Evolutionary conservation across 1,140 invertebrate genomes (phyloP), one percentile per base, ranked within the genome.

Genomic region (Laupala kohalensis): DNA sequence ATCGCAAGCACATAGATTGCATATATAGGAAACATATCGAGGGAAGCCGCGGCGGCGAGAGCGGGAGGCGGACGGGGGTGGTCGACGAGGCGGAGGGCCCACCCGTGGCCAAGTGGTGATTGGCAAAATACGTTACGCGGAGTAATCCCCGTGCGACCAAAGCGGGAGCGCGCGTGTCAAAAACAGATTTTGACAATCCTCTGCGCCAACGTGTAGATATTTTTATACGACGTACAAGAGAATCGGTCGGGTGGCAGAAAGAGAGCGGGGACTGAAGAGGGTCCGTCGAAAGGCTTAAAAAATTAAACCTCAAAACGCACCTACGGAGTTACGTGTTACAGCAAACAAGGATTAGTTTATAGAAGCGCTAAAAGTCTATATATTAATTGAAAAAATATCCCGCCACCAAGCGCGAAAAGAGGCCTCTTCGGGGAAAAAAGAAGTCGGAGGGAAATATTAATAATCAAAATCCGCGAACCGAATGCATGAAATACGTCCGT

Each of bases 1-100:
- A 63, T 64, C 37, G 69, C 64, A 23, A 66, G 30, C 69, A 70
- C 69, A 70, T 28, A 70, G 27, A 68, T 28, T 68, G 67, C 26
- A 68, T 68, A 37, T 37, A 37, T 37, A 37, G 30, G 30, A 37
- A 37, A 37, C 30, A 37, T 37, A 37, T 37, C 6, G 6, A 37
- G 6, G 30, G 30, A 15, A 37, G 6, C n/a, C n/a, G n/a, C n/a
- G n/a, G n/a, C n/a, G 30, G 30, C 37, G 37, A 19, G 37, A 19
- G 19, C 37, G 4, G 37, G 37, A 9, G 0, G 37, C 1, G 37
- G 37, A 53, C 19, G 37, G 37, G 37, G 19, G 6, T 6, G 30
- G 30, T 9, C 19, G 37, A 9, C 9, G 37, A 19, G 37, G 37
- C 37, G 37, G n/a, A n/a, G 37, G 37, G 9, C 9, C 9, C 37